Base-by-base conservation (phyloP, 2,113 vertebrate species). In the Pedetes capensis region DNA sequence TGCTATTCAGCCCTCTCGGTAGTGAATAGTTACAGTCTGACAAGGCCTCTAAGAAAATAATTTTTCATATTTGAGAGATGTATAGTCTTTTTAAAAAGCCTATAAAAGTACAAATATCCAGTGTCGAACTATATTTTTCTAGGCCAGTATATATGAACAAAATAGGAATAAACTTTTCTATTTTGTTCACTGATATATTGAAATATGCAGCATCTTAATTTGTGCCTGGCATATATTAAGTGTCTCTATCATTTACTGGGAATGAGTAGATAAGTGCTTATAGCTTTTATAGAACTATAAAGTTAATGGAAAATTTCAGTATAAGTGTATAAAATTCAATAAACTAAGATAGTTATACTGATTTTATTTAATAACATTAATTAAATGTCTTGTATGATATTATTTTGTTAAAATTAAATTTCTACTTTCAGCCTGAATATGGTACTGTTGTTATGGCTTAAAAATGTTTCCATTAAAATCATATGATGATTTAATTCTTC, bases 341-440 rank as follows among this genome's bases (percentile, higher is more conserved):
- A 74, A 84, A 55, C 32, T 32, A n/a, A 93, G 42, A 71, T 72
- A 66, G 42, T 87, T 71, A 72, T 59, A 57, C 22, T 57, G 39
- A 59, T 42, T 79, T 78, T 72, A 72, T 57, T 87, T 76, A 59
- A 66, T 90, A 51, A 87, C 29, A 69, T 39, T 68, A 61, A 71
- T 61, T 74, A 82, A 51, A 84, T 55, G 32, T 55, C 66, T 39
- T 68, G 5, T 23, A 66, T 88, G 59, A 66, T 79, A 53, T 57
- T 78, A 2, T 66, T 82, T 85, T 88, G 44, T 23, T 87, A 44
- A 86, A 93, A 74, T 81, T 80, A 87, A 75, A 84, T 89, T 89
- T 86, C 44, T 79, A 10, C 20, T 90, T 63, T 87, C 6, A 82
- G 34, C 7, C 20, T 25, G 16, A 72, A 34, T 92, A 57, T 53